Evolutionary conservation across 2,113 vertebrate species (phyloP), one percentile per base, ranked within the genome.

Genomic region (Acrocephalus arundinaceus): DNA sequence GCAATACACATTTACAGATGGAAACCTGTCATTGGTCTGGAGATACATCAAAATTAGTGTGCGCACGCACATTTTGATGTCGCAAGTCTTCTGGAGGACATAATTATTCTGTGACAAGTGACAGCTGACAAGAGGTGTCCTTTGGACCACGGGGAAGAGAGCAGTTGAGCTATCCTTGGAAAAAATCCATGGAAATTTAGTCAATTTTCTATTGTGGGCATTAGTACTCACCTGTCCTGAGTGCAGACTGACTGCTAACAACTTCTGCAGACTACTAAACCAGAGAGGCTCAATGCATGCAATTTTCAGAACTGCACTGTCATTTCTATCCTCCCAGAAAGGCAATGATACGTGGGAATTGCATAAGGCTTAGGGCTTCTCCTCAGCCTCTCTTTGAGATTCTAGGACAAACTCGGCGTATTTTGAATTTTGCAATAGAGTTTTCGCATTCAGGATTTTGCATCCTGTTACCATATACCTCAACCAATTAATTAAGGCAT

Each of bases 1-100:
- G 48, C 49, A 88, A 28, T 90, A 39, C n/a, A 13, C 35, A 65
- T 91, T 93, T 97, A 24, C 58, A 61, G 81, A n/a, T 68, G 78
- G 73, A 89, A 93, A 81, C 6, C 33, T 49, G 51, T 65, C 5
- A 1, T 4, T 65, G 9, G 7, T 48, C 39, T 81, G 28, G 33
- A 92, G 48, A 48, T 19, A 13, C 12, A 23, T 33, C 35, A 67
- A 49, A 78, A 93, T 86, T 49, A 51, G 21, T n/a, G 12, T 23
- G 31, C 16, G 13, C 25, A 17, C 10, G 31, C 21, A 33, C 13
- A 17, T 37, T 74, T 43, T 55, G 24, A 33, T 77, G 41, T 37
- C 59, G 33, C 22, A 66, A 57, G 48, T 37, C 27, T 45, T 89
- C 67, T 48, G 70, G 70, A 70, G 31, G 31, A 37, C 7, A 7